phyloP scores from a whole-genome alignment of 2,113 vertebrate genomes.

The Dipodomys stephensi region DNA sequence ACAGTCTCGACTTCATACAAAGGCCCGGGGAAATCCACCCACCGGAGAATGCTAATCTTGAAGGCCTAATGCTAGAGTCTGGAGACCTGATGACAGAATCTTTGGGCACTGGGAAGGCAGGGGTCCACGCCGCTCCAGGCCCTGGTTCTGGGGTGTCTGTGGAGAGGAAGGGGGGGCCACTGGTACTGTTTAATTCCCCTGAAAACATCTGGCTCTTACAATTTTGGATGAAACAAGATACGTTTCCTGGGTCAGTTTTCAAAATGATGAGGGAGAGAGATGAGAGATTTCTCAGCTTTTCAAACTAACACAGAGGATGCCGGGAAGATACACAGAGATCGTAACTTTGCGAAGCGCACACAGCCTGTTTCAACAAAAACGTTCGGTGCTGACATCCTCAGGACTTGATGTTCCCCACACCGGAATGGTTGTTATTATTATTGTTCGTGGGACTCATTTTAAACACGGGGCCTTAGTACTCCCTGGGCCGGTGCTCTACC shows the following conservation, averaged over 20 bases:
- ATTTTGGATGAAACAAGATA: not conserved
- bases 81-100: not conserved
- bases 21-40: conserved; percentile 23
- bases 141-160: not conserved
- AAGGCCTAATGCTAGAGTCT: not conserved
- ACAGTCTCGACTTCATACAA: conserved; percentile 2
- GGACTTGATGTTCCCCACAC: not conserved
- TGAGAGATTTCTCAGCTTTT: not conserved
- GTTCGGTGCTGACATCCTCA: conserved; percentile 2
- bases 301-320: not conserved
- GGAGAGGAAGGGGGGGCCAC: not conserved
- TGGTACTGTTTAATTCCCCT: not conserved
- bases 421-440: not conserved
- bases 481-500: too few relatives aligned
- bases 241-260: conserved; percentile 7
- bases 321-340: conserved; percentile 2
- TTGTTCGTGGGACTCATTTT: not conserved
- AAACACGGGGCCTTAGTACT: too few relatives aligned
- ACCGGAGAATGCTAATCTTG: conserved; percentile 32
- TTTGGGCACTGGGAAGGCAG: not conserved
- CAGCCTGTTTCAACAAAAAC: not conserved
- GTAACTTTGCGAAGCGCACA: conserved; percentile 12
- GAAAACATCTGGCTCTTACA: conserved; percentile 24
- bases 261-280: not conserved
- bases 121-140: too few relatives aligned